phyloP scores from a whole-genome alignment of 2,113 vertebrate genomes.

The Colaptes auratus region DNA sequence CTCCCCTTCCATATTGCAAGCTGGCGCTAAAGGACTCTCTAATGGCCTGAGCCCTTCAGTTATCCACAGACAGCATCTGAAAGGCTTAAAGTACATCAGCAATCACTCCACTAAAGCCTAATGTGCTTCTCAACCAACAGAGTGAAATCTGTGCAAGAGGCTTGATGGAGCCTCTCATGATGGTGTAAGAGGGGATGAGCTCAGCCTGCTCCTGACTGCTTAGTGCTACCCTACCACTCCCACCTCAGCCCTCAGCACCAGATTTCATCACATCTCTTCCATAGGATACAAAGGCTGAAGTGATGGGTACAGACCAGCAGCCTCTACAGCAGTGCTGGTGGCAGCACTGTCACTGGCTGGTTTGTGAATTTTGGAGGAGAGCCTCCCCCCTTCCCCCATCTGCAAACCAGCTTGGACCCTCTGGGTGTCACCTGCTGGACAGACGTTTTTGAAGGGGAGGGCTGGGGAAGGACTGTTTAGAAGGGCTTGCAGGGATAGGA shows the following conservation, averaged over 20 bases:
- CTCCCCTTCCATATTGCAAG: not conserved
- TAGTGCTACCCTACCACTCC: not conserved
- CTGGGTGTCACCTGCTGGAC: not conserved
- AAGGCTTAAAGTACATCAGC: not conserved
- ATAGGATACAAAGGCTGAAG: fast-evolving
- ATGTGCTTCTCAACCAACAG: not conserved
- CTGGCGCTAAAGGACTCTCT: not conserved
- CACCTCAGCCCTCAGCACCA: not conserved
- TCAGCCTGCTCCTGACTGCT: not conserved
- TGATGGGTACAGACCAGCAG: not conserved
- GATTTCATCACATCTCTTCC: not conserved
- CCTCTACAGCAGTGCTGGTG: not conserved
- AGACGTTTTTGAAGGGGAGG: not conserved
- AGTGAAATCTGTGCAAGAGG: not conserved
- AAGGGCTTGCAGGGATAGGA: too few relatives aligned
- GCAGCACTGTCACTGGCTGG: not conserved
- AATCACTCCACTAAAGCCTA: not conserved
- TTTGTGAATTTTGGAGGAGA: not conserved
- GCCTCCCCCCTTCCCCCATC: too few relatives aligned
- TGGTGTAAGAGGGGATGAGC: not conserved
- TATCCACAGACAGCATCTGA: not conserved
- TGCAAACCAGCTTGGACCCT: not conserved
- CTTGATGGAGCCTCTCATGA: not conserved
- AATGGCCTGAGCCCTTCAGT: not conserved
- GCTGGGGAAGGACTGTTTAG: too few relatives aligned